phyloP scores from a whole-genome alignment of 2,797 vertebrate genomes.

The Pangasius sanitwongsei region DNA sequence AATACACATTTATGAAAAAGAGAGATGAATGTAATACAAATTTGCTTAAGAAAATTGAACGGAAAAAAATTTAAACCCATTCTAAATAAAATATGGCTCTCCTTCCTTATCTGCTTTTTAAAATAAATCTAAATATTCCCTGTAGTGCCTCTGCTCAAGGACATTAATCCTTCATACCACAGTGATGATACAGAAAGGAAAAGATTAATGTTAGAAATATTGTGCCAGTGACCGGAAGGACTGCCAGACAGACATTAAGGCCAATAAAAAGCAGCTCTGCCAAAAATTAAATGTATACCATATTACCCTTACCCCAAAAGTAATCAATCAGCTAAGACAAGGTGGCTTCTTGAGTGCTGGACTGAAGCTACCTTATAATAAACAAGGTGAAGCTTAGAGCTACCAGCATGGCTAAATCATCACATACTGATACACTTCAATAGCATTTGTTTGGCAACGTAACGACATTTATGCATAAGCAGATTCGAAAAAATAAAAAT shows the following conservation, averaged over 20 bases:
- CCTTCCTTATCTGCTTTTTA: background rate
- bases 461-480: background rate
- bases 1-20: conserved; percentile 2
- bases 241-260: conserved; percentile 5
- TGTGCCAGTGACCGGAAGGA: background rate
- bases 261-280: background rate
- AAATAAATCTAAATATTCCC: background rate
- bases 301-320: background rate
- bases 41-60: conserved; percentile 3
- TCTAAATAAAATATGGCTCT: background rate
- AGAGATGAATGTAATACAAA: background rate
- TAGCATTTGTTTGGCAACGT: background rate
- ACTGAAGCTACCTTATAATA: background rate
- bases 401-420: background rate
- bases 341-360: background rate
- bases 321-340: background rate
- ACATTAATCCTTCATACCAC: conserved; percentile 8
- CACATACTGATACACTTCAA: background rate
- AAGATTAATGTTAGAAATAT: conserved; percentile 17
- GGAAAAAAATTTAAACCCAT: background rate
- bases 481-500: background rate
- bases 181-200: background rate
- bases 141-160: background rate
- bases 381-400: background rate
- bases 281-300: background rate